Conservation (phyloP, 2,888 invertebrate species). For the Hymenopus coronatus region DNA sequence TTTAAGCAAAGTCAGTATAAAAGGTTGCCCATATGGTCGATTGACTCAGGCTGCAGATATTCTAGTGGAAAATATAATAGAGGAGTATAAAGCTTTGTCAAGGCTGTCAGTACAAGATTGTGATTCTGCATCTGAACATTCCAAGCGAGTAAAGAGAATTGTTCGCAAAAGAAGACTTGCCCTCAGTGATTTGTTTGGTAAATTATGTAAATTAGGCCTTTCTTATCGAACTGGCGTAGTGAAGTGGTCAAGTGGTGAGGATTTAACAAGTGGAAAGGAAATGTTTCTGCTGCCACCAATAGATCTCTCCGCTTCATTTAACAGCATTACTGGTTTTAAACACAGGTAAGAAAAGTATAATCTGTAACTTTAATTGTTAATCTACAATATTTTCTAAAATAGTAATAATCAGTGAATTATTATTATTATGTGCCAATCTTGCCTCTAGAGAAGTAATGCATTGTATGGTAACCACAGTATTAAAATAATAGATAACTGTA, state of each 20-base stretch:
- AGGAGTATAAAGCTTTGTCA: conserved; percentile 44
- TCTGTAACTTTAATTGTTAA: neutral
- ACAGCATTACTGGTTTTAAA: conserved; percentile 43
- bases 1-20: conserved; percentile 63
- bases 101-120: conserved; percentile 40
- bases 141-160: conserved; percentile 74
- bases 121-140: conserved; percentile 59
- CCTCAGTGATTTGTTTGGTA: conserved; percentile 81
- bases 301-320: conserved; percentile 60
- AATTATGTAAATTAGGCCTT: conserved; percentile 69
- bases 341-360: conserved; percentile 39
- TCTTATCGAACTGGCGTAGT: conserved; percentile 76
- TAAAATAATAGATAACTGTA: too few species aligned
- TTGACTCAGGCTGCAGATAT: conserved; percentile 63
- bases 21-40: conserved; percentile 56
- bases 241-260: conserved; percentile 25
- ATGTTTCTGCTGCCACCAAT: conserved; percentile 66
- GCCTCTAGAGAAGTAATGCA: too few species aligned
- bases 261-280: neutral
- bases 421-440: too few species aligned
- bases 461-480: too few species aligned
- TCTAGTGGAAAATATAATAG: conserved; percentile 52
- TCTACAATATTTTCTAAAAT: too few species aligned
- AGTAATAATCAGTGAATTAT: too few species aligned
- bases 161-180: conserved; percentile 82